phyloP scores from a whole-genome alignment of 2,888 invertebrate genomes.

The Drosophila peninsularis region DNA sequence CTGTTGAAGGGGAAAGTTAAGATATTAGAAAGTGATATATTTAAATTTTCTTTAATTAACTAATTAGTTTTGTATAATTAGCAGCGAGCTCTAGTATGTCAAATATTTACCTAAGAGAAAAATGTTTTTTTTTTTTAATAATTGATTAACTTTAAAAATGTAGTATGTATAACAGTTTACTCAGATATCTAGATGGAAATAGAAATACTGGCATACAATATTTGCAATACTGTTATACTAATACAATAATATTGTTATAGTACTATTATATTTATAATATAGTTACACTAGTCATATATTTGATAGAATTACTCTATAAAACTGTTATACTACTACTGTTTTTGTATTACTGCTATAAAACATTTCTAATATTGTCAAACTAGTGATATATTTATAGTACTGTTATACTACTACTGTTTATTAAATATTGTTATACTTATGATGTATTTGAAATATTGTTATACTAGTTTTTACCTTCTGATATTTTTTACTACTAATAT shows the following conservation, averaged over 20 bases:
- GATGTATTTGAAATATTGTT: background rate
- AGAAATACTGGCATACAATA: background rate
- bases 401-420: background rate
- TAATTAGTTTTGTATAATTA: background rate
- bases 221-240: background rate
- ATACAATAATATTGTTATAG: background rate
- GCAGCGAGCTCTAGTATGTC: background rate
- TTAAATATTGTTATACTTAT: background rate
- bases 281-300: background rate
- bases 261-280: background rate
- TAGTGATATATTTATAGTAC: background rate
- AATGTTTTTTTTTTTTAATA: background rate
- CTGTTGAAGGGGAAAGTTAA: conserved; percentile 82
- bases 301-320: background rate
- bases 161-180: background rate
- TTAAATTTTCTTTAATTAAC: background rate
- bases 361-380: too few species aligned
- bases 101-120: background rate
- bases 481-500: background rate
- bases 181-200: background rate
- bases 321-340: background rate
- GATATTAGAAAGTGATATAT: background rate
- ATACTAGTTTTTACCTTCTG: too few species aligned
- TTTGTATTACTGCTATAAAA: background rate
- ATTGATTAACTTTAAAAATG: background rate